Conservation (phyloP, 2,113 vertebrate species). For the Bufo bufo region DNA sequence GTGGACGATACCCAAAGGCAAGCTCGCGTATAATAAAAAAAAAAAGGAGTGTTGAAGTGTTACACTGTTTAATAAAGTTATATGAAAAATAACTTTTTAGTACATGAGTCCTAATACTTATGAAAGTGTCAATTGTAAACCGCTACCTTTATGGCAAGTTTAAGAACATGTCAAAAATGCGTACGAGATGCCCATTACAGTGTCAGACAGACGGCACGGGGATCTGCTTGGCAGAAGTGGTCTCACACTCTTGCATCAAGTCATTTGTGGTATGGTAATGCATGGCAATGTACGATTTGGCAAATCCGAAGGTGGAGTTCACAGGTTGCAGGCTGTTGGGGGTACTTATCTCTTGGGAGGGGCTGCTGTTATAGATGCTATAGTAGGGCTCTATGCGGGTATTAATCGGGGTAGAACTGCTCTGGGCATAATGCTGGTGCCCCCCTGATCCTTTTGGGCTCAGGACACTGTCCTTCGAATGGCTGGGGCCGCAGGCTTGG, state of each 20-base stretch:
- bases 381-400: conserved; percentile 95
- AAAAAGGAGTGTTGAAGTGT: conserved; percentile 36
- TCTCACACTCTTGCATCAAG: conserved; percentile 79
- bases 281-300: conserved; percentile 86
- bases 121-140: fast-evolving
- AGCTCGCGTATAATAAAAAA: conserved; percentile 2
- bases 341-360: conserved; percentile 79
- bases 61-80: conserved; percentile 53
- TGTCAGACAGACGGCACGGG: conserved; percentile 85
- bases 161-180: not conserved
- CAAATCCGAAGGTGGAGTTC: conserved; percentile 79
- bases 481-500: conserved; percentile 90
- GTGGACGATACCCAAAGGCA: conserved; percentile 2
- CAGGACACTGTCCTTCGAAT: conserved; percentile 82
- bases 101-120: conserved; percentile 17
- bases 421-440: conserved; percentile 81
- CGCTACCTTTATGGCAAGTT: conserved; percentile 39
- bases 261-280: conserved; percentile 84
- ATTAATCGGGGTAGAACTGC: conserved; percentile 92
- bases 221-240: conserved; percentile 79
- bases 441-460: conserved; percentile 78
- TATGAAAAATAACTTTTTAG: conserved; percentile 21
- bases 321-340: conserved; percentile 80
- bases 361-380: conserved; percentile 94
- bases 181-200: not conserved